phyloP scores from a whole-genome alignment of 2,113 vertebrate genomes.

The Rhinolophus sinicus region DNA sequence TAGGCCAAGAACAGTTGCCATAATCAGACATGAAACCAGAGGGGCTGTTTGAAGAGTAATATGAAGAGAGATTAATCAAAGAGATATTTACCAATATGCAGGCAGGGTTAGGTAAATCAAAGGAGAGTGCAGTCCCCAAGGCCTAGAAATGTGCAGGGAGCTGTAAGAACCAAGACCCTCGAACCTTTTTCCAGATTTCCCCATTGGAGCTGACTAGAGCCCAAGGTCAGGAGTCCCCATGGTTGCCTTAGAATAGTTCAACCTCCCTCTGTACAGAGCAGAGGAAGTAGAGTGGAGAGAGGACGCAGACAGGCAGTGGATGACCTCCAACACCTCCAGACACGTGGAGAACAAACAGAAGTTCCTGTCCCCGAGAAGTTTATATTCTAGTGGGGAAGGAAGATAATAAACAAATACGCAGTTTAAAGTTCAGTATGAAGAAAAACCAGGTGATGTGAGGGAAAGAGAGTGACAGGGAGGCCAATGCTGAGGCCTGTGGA shows the following conservation, averaged over 20 bases:
- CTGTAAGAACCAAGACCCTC: too few relatives aligned
- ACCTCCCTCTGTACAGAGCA: too few relatives aligned
- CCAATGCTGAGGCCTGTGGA: background rate
- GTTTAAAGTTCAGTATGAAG: background rate
- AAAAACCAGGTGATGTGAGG: background rate
- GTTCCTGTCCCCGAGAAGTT: background rate
- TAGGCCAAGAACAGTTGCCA: background rate
- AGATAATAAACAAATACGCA: background rate
- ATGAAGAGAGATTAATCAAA: background rate
- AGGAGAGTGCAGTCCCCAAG: background rate
- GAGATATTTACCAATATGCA: background rate
- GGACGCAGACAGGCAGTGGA: background rate
- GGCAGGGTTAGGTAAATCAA: background rate
- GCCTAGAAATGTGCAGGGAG: background rate
- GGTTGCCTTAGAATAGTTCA: background rate
- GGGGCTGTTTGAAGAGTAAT: background rate
- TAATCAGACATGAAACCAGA: background rate
- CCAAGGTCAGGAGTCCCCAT: background rate
- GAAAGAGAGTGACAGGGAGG: background rate
- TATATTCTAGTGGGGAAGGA: background rate
- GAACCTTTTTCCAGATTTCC: background rate
- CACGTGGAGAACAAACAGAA: background rate
- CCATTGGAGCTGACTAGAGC: background rate
- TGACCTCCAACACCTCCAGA: background rate
- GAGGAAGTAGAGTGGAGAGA: background rate